Conservation (phyloP, 2,888 invertebrate species). For the Gymnoscelis rufifasciata region DNA sequence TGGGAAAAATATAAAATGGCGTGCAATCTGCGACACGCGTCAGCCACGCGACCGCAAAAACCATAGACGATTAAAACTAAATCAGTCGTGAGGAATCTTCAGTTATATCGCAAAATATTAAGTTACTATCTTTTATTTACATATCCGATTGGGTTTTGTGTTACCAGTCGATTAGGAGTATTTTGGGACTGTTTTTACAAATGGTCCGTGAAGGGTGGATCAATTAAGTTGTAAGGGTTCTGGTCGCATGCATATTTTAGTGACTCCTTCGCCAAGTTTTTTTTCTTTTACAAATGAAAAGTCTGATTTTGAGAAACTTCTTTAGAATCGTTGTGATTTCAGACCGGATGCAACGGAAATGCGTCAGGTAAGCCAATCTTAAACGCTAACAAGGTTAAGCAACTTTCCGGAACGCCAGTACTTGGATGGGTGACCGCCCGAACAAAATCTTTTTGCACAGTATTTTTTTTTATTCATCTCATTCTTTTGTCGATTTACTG, state of each 20-base stretch:
- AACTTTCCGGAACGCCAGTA: no score
- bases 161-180: conserved; percentile 59
- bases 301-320: no score
- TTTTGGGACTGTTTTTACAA: conserved; percentile 49
- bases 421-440: no score
- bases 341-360: no score
- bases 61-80: conserved; percentile 55
- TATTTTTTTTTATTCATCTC: no score
- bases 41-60: conserved; percentile 50
- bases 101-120: conserved; percentile 63
- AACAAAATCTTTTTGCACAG: no score
- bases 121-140: conserved; percentile 72
- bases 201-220: conserved; percentile 31
- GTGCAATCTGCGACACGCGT: conserved; percentile 64
- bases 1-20: conserved; percentile 45
- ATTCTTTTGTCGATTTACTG: no score
- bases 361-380: no score
- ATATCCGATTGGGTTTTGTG: conserved; percentile 69
- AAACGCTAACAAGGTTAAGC: no score
- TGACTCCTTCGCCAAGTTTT: neutral
- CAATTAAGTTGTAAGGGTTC: neutral
- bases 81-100: conserved; percentile 53
- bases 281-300: no score
- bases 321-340: no score
- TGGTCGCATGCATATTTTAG: neutral